Conservation (phyloP, 2,888 invertebrate genomes). For the Drosophila emarginata region DNA sequence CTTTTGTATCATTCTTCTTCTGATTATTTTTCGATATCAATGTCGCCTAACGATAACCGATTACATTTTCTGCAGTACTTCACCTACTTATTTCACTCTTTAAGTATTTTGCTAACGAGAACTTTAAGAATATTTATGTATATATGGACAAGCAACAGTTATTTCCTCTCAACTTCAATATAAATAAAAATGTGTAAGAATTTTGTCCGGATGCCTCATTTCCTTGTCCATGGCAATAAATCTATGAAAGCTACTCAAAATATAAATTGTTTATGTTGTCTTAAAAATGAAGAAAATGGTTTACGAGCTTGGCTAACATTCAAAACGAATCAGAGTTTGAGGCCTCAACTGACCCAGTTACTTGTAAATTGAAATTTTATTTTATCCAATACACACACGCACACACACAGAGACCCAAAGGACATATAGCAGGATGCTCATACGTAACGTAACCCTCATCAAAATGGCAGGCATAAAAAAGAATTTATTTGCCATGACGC, state of each 20-base stretch:
- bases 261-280: slow-evolving; percentile 54
- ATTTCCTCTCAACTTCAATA: not conserved
- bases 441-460: slow-evolving; percentile 54
- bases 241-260: slow-evolving; percentile 47
- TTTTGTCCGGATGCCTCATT: slow-evolving; percentile 9
- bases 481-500: slow-evolving; percentile 73
- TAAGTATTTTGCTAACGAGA: not conserved
- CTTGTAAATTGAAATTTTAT: slow-evolving; percentile 77
- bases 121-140: not conserved
- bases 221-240: slow-evolving; percentile 28
- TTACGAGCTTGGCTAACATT: slow-evolving; percentile 25
- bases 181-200: slow-evolving; percentile 5
- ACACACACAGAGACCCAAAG: not conserved
- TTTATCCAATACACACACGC: slow-evolving; percentile 24
- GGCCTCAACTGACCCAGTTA: slow-evolving; percentile 55
- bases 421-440: slow-evolving; percentile 15
- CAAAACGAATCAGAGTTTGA: slow-evolving; percentile 25
- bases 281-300: slow-evolving; percentile 28
- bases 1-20: no score
- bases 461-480: slow-evolving; percentile 54
- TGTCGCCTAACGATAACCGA: slow-evolving; percentile 1
- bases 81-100: not conserved
- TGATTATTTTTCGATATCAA: not conserved
- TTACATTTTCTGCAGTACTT: not conserved
- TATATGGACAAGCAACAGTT: not conserved